Percentiles rank a stretch among this genome's conserved stretches.
Evolutionary conservation across 2,797 vertebrate species (phyloP).

Genomic region (Cynodonichthys magdalenae): DNA sequence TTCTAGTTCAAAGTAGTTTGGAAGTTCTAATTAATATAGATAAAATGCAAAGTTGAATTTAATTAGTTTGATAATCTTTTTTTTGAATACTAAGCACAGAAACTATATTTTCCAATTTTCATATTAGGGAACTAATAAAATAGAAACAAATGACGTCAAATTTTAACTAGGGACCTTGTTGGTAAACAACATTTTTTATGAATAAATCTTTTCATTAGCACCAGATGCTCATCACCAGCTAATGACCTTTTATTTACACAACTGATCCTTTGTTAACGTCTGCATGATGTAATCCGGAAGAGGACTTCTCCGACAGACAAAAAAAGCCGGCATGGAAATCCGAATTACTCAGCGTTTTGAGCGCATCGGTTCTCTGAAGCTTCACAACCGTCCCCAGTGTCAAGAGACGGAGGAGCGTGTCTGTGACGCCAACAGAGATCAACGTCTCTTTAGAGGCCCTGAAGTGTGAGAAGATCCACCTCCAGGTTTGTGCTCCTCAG

Average conservation of each 20-base stretch:
- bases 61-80: too few relatives aligned
- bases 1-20: too few relatives aligned
- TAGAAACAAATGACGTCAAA: too few relatives aligned
- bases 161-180: too few relatives aligned
- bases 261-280: neutral
- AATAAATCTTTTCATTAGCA: too few relatives aligned
- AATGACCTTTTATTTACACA: neutral
- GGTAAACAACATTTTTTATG: too few relatives aligned
- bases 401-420: neutral
- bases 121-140: too few relatives aligned
- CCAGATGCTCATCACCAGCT: too few relatives aligned
- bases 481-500: constrained; percentile 29
- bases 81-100: too few relatives aligned
- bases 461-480: constrained; percentile 29
- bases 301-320: neutral
- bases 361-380: neutral
- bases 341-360: neutral
- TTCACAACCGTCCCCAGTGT: neutral
- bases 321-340: neutral
- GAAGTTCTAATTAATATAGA: too few relatives aligned
- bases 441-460: constrained; percentile 1
- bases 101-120: too few relatives aligned
- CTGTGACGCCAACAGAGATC: constrained; percentile 30
- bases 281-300: neutral
- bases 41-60: too few relatives aligned